Evolutionary conservation across 2,888 invertebrate species (phyloP).

Genomic region (Hermodice carunculata): DNA sequence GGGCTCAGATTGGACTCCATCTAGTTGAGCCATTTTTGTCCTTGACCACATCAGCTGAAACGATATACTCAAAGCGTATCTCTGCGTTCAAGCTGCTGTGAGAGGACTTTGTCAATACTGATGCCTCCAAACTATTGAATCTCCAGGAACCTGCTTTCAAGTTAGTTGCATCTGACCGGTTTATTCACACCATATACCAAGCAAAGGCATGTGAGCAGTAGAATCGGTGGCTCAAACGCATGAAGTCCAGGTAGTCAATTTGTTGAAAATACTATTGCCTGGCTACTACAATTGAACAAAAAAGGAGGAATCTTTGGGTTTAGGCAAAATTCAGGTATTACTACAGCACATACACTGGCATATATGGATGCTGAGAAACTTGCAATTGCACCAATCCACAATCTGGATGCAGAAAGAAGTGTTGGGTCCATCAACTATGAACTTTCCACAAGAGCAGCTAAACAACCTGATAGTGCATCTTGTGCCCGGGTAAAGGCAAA

Average conservation of each 20-base stretch:
- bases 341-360: no score
- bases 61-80: conserved; percentile 16
- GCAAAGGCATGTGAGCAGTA: no score
- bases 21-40: conserved; percentile 7
- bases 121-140: no score
- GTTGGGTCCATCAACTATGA: conserved; percentile 17
- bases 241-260: no score
- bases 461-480: conserved; percentile 3
- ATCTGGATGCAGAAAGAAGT: conserved; percentile 6
- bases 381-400: conserved; percentile 9
- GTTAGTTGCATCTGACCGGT: conserved; percentile 4
- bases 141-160: conserved; percentile 10
- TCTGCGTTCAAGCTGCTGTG: conserved; percentile 9
- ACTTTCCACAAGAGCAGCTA: conserved; percentile 4
- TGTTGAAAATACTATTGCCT: no score
- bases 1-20: conserved; percentile 15
- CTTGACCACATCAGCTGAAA: conserved; percentile 11
- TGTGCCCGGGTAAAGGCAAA: not conserved
- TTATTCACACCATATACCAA: no score
- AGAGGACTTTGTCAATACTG: not conserved
- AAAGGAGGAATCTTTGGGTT: no score
- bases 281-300: no score
- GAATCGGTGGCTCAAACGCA: no score
- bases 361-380: conserved; percentile 3
- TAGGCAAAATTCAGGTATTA: no score